A percentile compares a stretch with the other conserved stretches of the same genome.
These are phyloP conservation scores for Gasterosteus nipponicus DNA, from an alignment of 2,113 vertebrate genomes.

Conservation along the genomic window DNA sequence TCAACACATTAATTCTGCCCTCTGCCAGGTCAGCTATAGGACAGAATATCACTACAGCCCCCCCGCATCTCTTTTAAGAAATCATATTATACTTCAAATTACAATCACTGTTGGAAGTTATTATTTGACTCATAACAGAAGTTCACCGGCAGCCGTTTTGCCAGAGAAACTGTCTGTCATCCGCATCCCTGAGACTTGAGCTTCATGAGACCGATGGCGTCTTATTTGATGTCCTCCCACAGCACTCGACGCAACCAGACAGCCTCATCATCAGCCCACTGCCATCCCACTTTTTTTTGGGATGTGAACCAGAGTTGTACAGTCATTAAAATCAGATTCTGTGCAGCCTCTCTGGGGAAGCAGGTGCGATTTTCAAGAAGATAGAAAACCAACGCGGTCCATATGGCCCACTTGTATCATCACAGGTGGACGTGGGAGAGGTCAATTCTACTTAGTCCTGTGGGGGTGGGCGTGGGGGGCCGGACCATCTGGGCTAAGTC, in stretches of 20 bases:
- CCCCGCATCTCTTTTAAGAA: constrained; percentile 24
- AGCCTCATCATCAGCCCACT: constrained; percentile 48
- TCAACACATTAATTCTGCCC: constrained; percentile 76
- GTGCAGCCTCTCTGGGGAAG: constrained; percentile 52
- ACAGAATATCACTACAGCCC: constrained; percentile 48
- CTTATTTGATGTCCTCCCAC: constrained; percentile 40
- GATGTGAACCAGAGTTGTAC: constrained; percentile 49
- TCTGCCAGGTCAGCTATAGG: constrained; percentile 53
- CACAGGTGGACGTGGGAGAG: constrained; percentile 61
- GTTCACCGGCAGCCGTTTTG: constrained; percentile 14
- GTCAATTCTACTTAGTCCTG: constrained; percentile 63
- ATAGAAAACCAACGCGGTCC: constrained; percentile 57
- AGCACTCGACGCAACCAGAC: constrained; percentile 25
- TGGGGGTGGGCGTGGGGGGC: not conserved
- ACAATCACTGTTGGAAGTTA: constrained; percentile 33
- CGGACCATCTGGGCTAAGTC: constrained; percentile 59
- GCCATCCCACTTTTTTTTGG: constrained; percentile 49
- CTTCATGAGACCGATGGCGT: constrained; percentile 5
- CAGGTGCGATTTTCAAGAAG: constrained; percentile 58
- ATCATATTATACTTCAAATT: constrained; percentile 44
- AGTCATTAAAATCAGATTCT: constrained; percentile 55
- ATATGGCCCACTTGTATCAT: constrained; percentile 59
- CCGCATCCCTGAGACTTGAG: constrained; percentile 8
- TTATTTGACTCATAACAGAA: constrained; percentile 18
- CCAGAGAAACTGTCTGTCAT: constrained; percentile 14